Evolutionary conservation across 2,888 invertebrate genomes (phyloP), one percentile per base, ranked within the genome.

Genomic region (Tenthredo distinguenda): DNA sequence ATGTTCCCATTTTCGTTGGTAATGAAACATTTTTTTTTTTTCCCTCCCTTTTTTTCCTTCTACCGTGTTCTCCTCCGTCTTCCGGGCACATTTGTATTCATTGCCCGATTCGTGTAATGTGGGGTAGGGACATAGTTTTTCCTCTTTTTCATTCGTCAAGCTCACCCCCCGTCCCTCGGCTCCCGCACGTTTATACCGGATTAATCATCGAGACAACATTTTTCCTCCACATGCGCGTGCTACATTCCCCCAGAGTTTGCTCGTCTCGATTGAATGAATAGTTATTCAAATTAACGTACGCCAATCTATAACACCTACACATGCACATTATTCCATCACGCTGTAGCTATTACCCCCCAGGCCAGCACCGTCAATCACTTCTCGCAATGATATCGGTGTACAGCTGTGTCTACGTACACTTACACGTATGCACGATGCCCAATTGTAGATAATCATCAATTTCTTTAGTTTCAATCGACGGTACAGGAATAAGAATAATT

Each of bases 1-100:
- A 21, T 21, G 26, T 40, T 81, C 10, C n/a, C 62, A 58, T 58
- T 62, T 10, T 81, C 62, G 26, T 37, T 34, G 40, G 10, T 40
- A 62, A 58, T 81, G 81, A 81, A 81, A 62, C 77, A 31, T 74
- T 74, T 43, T 40, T 26, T 40, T 26, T 31, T 31, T 15, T 21
- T 74, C 43, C n/a, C 26, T 26, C 26, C 1, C 0, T 10, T n/a
- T 31, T 9, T 18, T 34, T 62, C 26, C 37, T 40, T 50, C 55
- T 15, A 50, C 79, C 50, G 34, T 58, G 21, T 40, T 15, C n/a
- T 40, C 21, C 10, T 40, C 21, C 58, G 18, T 62, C 62, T 21
- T 21, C 15, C 40, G 3, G 31, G 62, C 81, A 10, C 81, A 81
- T 77, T 55, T 77, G 50, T 77, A 77, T 77, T 55, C 77, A 77